Conservation (phyloP, 2,113 vertebrate species). For the Electrona antarctica region DNA sequence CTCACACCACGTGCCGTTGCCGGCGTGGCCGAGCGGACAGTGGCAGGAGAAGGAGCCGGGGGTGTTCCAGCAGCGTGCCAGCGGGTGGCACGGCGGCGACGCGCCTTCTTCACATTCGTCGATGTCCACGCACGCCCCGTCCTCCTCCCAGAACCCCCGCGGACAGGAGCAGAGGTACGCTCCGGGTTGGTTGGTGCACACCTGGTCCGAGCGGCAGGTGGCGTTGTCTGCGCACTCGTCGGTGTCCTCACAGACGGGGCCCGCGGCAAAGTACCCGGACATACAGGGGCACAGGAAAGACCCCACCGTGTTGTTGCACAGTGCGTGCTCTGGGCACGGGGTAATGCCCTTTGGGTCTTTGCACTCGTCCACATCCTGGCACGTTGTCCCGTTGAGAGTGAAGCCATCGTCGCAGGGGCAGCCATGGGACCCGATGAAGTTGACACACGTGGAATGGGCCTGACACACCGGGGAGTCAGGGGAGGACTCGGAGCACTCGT, state of each 20-base stretch:
- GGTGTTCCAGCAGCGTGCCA: conserved; percentile 78
- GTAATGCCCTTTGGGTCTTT: not conserved
- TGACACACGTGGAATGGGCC: conserved; percentile 71
- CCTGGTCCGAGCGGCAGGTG: conserved; percentile 75
- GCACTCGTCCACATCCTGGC: conserved; percentile 80
- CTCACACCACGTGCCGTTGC: conserved; percentile 76
- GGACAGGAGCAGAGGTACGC: conserved; percentile 73
- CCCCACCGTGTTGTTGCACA: conserved; percentile 77
- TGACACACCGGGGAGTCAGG: conserved; percentile 68
- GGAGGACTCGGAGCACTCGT: conserved; percentile 73
- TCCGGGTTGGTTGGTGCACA: conserved; percentile 77
- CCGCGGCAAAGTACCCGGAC: conserved; percentile 57
- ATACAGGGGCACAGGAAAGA: conserved; percentile 75
- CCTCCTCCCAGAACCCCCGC: conserved; percentile 68
- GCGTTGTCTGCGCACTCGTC: conserved; percentile 73
- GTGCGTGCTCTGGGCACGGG: conserved; percentile 69
- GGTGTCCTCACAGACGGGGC: conserved; percentile 68
- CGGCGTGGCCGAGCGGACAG: conserved; percentile 73
- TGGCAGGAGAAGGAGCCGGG: conserved; percentile 78
- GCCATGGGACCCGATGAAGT: conserved; percentile 72
- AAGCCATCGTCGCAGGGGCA: conserved; percentile 79
- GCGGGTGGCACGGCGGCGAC: conserved; percentile 62
- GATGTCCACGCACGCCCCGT: conserved; percentile 69
- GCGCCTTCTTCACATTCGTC: conserved; percentile 71
- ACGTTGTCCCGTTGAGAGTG: conserved; percentile 57